Evolutionary conservation across 2,888 invertebrate genomes (phyloP).

Genomic region (Lydus trimaculatus): DNA sequence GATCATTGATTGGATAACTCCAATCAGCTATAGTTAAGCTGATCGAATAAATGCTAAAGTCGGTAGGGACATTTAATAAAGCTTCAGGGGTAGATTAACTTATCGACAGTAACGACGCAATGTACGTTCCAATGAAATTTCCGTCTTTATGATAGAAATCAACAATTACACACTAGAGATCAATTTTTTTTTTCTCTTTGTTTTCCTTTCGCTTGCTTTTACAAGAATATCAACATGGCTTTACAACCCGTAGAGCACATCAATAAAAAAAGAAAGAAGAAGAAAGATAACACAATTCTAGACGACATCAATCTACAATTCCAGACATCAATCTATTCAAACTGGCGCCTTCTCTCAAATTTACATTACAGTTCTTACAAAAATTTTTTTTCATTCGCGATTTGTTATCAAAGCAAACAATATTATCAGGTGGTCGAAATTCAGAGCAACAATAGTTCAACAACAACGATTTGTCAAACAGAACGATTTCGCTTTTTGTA

Average conservation of each 20-base stretch:
- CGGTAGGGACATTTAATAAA: slow-evolving; percentile 29
- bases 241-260: not conserved
- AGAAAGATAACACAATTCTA: not conserved
- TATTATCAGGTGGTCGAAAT: slow-evolving; percentile 1
- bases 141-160: not conserved
- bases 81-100: slow-evolving; percentile 27
- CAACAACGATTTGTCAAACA: not conserved
- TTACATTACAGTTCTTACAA: not conserved
- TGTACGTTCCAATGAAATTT: not conserved
- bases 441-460: not conserved
- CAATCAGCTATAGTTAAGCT: slow-evolving; percentile 42
- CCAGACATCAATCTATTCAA: slow-evolving; percentile 5
- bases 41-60: slow-evolving; percentile 45
- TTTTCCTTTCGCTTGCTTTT: not conserved
- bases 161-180: not conserved
- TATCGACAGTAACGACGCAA: slow-evolving; percentile 9
- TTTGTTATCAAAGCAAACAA: not conserved
- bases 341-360: not conserved
- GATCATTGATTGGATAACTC: slow-evolving; percentile 47
- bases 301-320: slow-evolving; percentile 4
- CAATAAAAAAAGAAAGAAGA: not conserved
- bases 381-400: not conserved
- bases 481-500: not conserved
- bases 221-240: not conserved
- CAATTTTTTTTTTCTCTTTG: not conserved